These are phyloP conservation scores for Calliopsis andreniformis DNA, from an alignment of 1,140 invertebrate species.

Conservation along the genomic window DNA sequence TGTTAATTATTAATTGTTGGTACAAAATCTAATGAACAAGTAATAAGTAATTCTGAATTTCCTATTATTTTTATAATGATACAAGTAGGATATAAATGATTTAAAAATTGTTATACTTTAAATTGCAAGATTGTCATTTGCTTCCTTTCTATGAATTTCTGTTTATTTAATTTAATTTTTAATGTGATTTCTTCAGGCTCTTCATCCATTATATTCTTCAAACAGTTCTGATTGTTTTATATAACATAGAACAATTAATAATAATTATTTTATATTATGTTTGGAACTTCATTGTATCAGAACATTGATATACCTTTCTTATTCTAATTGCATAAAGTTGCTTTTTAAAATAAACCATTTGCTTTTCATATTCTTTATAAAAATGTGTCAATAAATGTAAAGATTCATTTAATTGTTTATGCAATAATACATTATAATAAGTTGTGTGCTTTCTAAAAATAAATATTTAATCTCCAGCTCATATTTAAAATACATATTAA, in stretches of 20 bases:
- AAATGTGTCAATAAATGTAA: slow-evolving; percentile 17
- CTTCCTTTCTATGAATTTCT: slow-evolving; percentile 4
- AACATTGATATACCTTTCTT: background rate
- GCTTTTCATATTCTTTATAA: slow-evolving; percentile 6
- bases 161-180: slow-evolving; percentile 13
- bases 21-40: slow-evolving; percentile 41
- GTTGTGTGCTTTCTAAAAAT: slow-evolving; percentile 50
- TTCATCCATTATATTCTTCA: background rate
- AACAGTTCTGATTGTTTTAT: background rate
- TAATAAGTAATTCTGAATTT: background rate
- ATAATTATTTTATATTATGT: background rate
- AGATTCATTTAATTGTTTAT: slow-evolving; percentile 40
- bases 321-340: slow-evolving; percentile 11
- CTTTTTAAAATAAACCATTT: slow-evolving; percentile 3
- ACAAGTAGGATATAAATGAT: background rate
- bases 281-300: background rate
- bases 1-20: slow-evolving; percentile 41
- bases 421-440: slow-evolving; percentile 43
- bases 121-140: slow-evolving; percentile 20
- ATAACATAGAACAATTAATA: background rate
- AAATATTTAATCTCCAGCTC: background rate
- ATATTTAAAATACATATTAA: background rate
- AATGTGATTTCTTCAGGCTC: background rate
- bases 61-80: background rate
- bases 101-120: slow-evolving; percentile 22